phyloP scores from a whole-genome alignment of 2,888 invertebrate species.

The Julus scandinavius region DNA sequence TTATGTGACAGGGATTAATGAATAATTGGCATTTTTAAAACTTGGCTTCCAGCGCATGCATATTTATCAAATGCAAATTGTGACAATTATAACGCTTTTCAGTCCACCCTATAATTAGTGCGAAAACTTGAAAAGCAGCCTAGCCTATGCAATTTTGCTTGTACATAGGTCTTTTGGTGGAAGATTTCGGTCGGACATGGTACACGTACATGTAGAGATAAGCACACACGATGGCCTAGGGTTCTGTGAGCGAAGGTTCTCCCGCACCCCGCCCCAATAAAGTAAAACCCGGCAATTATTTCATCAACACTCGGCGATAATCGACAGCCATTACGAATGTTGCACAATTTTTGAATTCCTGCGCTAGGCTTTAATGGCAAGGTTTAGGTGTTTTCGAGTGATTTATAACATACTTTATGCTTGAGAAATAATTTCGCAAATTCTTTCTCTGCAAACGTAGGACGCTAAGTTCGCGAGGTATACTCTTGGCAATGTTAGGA shows the following conservation, averaged over 20 bases:
- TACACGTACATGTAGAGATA: not conserved
- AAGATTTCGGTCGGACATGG: conserved; percentile 12
- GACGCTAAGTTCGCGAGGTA: not conserved
- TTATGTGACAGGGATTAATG: conserved; percentile 47
- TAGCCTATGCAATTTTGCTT: not conserved
- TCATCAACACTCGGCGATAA: conserved; percentile 53
- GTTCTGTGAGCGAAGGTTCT: conserved; percentile 42
- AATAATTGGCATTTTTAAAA: conserved; percentile 42
- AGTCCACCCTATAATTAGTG: conserved; percentile 51
- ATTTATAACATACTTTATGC: not conserved
- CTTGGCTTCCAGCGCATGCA: conserved; percentile 44
- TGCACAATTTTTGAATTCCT: conserved; percentile 40
- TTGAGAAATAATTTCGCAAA: not conserved
- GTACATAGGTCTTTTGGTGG: not conserved
- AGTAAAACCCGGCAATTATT: conserved; percentile 54
- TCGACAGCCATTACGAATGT: conserved; percentile 45
- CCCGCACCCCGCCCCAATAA: conserved; percentile 49
- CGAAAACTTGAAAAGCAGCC: conserved; percentile 28
- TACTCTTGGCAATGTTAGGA: not conserved
- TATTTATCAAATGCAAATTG: conserved; percentile 53
- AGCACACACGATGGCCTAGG: conserved; percentile 26
- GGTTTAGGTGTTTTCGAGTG: conserved; percentile 1
- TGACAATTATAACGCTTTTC: conserved; percentile 51
- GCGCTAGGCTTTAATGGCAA: conserved; percentile 22
- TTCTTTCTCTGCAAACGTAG: not conserved